Conservation (phyloP, 2,888 invertebrate genomes). For the Druceiella hillmani region DNA sequence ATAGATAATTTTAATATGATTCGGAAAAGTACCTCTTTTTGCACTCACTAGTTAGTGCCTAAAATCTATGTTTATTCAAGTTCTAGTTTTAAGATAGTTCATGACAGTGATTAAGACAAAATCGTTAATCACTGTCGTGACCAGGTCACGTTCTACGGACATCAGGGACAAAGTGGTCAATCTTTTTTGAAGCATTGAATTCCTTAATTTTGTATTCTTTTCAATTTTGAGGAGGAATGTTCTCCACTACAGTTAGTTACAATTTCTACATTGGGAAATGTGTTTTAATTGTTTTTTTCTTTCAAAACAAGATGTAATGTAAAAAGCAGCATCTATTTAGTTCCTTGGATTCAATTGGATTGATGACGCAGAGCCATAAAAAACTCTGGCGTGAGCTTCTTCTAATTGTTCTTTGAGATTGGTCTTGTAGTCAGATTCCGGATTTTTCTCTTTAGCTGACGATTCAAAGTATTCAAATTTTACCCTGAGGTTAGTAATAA, state of each 20-base stretch:
- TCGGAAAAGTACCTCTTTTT: too few species aligned
- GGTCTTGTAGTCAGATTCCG: constrained; percentile 25
- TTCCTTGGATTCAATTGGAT: constrained; percentile 23
- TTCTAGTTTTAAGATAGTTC: too few species aligned
- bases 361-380: constrained; percentile 20
- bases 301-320: constrained; percentile 15
- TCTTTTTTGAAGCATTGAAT: constrained; percentile 24
- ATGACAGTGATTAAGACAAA: too few species aligned
- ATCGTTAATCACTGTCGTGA: constrained; percentile 25
- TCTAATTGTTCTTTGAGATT: constrained; percentile 25
- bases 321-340: constrained; percentile 21
- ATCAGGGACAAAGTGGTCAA: constrained; percentile 22
- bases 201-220: constrained; percentile 25
- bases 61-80: too few species aligned
- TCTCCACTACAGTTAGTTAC: constrained; percentile 26
- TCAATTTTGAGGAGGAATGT: constrained; percentile 23
- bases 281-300: constrained; percentile 21
- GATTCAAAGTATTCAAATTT: constrained; percentile 25
- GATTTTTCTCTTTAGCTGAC: constrained; percentile 20
- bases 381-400: constrained; percentile 25
- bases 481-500: constrained; percentile 21
- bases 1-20: too few species aligned
- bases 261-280: constrained; percentile 27
- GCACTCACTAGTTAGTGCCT: too few species aligned
- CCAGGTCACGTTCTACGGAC: constrained; percentile 26